Conservation (phyloP, 2,888 invertebrate genomes). For the Tipula helvola region DNA sequence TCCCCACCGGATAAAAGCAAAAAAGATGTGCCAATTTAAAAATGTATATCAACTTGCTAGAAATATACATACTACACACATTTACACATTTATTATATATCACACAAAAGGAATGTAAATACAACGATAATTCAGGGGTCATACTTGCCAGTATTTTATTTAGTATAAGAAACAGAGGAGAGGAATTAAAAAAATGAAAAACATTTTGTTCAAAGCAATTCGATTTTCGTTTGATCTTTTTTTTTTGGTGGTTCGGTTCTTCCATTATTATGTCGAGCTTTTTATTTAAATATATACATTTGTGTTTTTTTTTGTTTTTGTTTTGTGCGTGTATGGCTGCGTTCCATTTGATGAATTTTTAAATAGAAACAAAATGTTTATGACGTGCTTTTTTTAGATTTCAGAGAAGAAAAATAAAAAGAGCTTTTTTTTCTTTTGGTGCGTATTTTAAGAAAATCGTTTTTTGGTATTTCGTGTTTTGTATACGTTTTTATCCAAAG, state of each 20-base stretch:
- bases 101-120: neutral
- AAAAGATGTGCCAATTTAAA: neutral
- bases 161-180: neutral
- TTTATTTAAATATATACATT: neutral
- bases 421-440: neutral
- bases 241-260: neutral
- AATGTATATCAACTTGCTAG: neutral
- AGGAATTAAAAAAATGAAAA: neutral
- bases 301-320: neutral
- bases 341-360: neutral
- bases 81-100: neutral
- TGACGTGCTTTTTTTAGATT: neutral
- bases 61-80: neutral
- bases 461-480: neutral
- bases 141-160: neutral
- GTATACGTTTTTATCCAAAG: neutral
- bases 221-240: neutral
- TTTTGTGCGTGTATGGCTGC: neutral
- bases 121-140: neutral
- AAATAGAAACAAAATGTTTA: neutral
- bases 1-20: neutral
- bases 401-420: neutral
- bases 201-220: neutral
- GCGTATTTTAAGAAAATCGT: neutral
- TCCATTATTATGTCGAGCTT: neutral